Evolutionary conservation across 2,888 invertebrate species (phyloP).

Genomic region (Drosophila paramelanica): DNA sequence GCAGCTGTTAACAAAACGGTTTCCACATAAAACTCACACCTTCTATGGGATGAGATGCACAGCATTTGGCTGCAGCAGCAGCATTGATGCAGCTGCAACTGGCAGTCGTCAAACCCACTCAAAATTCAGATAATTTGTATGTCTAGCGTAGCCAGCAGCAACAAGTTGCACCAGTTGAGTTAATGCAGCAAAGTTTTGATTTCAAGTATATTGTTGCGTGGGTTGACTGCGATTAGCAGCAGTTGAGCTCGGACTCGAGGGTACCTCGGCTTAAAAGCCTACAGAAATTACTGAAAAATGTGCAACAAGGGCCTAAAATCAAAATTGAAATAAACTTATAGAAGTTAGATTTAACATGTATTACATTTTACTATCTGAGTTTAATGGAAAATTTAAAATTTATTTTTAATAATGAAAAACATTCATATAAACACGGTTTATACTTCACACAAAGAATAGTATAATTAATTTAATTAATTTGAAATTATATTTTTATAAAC

Average conservation of each 20-base stretch:
- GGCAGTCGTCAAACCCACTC: conserved; percentile 68
- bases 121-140: conserved; percentile 57
- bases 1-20: conserved; percentile 80
- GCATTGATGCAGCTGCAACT: conserved; percentile 36
- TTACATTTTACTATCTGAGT: too few species aligned
- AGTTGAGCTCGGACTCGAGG: background rate
- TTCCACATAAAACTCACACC: conserved; percentile 79
- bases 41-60: conserved; percentile 28
- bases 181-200: conserved; percentile 17
- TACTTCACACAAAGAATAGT: too few species aligned
- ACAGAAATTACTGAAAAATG: background rate
- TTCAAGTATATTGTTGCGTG: conserved; percentile 48
- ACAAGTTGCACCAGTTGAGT: conserved; percentile 61
- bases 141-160: conserved; percentile 52
- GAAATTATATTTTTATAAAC: too few species aligned
- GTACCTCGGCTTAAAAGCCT: background rate
- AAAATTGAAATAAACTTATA: too few species aligned
- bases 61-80: conserved; percentile 33
- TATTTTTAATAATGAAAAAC: too few species aligned
- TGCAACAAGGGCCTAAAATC: background rate
- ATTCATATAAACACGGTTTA: too few species aligned
- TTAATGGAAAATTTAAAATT: too few species aligned
- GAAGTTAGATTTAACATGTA: too few species aligned
- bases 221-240: conserved; percentile 56
- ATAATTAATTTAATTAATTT: too few species aligned